Conservation (phyloP, 1,140 invertebrate species). For the Euura lappo region DNA sequence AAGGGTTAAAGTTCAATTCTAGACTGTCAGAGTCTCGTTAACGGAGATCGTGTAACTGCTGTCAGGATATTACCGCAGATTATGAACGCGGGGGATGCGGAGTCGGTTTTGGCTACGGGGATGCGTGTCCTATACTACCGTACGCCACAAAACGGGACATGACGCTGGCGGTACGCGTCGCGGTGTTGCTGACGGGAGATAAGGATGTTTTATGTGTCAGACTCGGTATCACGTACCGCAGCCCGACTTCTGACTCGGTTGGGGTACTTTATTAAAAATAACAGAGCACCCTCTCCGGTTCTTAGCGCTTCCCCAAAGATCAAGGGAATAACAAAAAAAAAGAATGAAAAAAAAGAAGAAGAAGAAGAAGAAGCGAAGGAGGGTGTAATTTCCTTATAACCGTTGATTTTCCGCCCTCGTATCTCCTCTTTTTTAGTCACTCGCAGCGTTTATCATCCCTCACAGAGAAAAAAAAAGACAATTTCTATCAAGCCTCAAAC, state of each 20-base stretch:
- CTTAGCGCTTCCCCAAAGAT: no score
- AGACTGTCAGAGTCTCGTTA: no score
- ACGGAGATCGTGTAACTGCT: no score
- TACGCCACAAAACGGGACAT: background rate
- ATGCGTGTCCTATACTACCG: background rate
- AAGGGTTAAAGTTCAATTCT: no score
- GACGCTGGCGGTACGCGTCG: background rate
- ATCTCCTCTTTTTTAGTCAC: constrained; percentile 12
- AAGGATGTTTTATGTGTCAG: constrained; percentile 45
- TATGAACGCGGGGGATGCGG: background rate
- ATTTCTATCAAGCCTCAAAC: no score
- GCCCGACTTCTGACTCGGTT: constrained; percentile 20
- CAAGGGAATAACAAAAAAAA: no score
- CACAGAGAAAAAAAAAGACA: no score
- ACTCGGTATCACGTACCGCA: constrained; percentile 32
- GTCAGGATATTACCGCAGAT: background rate
- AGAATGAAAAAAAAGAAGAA: no score
- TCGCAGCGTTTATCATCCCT: no score
- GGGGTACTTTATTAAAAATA: constrained; percentile 47
- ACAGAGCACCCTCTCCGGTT: constrained; percentile 23
- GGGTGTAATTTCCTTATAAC: constrained; percentile 34
- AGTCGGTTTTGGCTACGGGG: background rate
- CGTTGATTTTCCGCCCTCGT: constrained; percentile 28
- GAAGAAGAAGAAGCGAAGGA: no score
- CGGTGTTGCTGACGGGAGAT: constrained; percentile 37